Conservation (phyloP, 2,797 vertebrate species). For the Pantherophis alleghaniensis region DNA sequence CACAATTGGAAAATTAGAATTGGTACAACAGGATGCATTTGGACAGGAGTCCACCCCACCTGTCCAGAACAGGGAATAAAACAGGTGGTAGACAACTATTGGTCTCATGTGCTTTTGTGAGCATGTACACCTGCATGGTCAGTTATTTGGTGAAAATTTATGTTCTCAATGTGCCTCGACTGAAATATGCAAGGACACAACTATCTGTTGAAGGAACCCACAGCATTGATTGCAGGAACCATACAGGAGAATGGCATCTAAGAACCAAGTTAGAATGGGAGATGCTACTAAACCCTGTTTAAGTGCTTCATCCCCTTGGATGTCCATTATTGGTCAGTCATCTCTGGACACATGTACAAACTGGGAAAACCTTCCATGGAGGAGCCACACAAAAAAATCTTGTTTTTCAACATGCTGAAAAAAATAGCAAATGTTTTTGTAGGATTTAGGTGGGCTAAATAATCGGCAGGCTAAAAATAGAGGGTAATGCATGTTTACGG, state of each 20-base stretch:
- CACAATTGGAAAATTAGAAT: neutral
- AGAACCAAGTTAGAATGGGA: neutral
- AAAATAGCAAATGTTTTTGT: neutral
- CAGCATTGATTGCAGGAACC: neutral
- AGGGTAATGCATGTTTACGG: neutral
- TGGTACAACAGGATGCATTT: neutral
- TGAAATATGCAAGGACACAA: neutral
- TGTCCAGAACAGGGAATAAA: neutral
- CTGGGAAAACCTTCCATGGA: neutral
- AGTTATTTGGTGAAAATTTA: neutral
- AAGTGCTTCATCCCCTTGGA: neutral
- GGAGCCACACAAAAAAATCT: neutral
- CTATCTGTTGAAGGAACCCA: neutral
- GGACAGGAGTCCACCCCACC: neutral
- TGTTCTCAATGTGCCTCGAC: neutral
- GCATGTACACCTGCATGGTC: neutral
- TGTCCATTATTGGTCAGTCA: neutral
- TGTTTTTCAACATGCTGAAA: neutral
- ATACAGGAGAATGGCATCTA: neutral
- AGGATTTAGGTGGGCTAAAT: neutral
- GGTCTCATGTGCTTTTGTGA: neutral
- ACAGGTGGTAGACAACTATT: neutral
- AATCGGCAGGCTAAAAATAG: neutral
- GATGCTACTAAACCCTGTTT: neutral
- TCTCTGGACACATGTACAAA: neutral